A percentile compares a stretch with the other conserved stretches of the same genome.
Evolutionary conservation across 2,113 vertebrate genomes (phyloP).

Genomic region (Mormoops blainvillei): DNA sequence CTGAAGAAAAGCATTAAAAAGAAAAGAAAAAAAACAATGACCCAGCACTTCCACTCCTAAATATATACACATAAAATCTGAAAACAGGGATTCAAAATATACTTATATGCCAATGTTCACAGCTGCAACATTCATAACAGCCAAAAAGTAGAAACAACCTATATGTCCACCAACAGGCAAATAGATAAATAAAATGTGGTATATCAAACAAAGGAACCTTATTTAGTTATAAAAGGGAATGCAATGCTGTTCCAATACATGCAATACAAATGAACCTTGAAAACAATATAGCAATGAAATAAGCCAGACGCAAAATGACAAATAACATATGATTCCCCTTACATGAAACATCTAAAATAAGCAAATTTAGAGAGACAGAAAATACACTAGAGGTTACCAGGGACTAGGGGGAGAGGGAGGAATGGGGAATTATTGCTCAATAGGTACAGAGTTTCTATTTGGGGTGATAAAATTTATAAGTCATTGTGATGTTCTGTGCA

Average conservation of each 20-base stretch:
- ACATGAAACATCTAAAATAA: not conserved
- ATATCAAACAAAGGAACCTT: not conserved
- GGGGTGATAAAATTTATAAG: not conserved
- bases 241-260: not conserved
- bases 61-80: not conserved
- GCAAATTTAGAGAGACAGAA: not conserved
- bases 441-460: not conserved
- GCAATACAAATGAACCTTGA: not conserved
- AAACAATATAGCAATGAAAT: not conserved
- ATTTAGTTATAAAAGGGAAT: not conserved
- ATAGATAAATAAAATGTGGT: not conserved
- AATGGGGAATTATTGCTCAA: not conserved
- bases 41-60: not conserved
- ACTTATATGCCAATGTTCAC: not conserved
- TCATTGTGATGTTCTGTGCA: not conserved
- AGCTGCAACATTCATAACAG: not conserved
- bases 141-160: not conserved
- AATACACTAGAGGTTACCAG: not conserved
- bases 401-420: not conserved
- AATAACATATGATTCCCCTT: not conserved
- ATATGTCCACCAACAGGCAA: not conserved
- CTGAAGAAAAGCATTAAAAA: not conserved
- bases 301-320: not conserved
- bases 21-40: not conserved
- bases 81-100: not conserved